phyloP scores from a whole-genome alignment of 2,888 invertebrate species.

The Buathra laborator region DNA sequence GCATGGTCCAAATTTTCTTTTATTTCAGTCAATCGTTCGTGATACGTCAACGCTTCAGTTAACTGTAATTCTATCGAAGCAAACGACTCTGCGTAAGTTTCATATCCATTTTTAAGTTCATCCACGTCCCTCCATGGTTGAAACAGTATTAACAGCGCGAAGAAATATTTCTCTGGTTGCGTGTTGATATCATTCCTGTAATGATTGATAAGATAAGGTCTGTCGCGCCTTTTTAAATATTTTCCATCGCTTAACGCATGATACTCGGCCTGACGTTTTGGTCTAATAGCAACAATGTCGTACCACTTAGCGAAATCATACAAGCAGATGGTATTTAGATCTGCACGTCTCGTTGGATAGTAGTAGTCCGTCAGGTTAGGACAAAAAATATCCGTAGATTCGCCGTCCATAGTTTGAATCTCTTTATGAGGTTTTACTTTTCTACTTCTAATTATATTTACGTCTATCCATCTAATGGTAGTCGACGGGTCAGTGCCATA shows the following conservation, averaged over 20 bases:
- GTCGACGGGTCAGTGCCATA: constrained; percentile 78
- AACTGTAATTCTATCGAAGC: constrained; percentile 1
- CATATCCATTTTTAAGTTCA: constrained; percentile 68
- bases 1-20: constrained; percentile 27
- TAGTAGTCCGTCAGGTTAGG: constrained; percentile 73
- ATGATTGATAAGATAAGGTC: constrained; percentile 53
- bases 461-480: constrained; percentile 79
- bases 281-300: constrained; percentile 60
- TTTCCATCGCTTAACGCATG: constrained; percentile 51
- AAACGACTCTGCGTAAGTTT: constrained; percentile 71
- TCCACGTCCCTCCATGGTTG: constrained; percentile 73
- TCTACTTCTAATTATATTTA: constrained; percentile 61
- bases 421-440: constrained; percentile 54
- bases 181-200: constrained; percentile 69
- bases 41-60: constrained; percentile 21
- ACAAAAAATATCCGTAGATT: constrained; percentile 75
- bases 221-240: constrained; percentile 71
- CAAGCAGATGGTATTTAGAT: constrained; percentile 69
- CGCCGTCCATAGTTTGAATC: constrained; percentile 45
- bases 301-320: constrained; percentile 73
- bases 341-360: constrained; percentile 75
- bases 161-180: constrained; percentile 75
- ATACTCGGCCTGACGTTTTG: constrained; percentile 49
- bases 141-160: constrained; percentile 72
- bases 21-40: constrained; percentile 25